Base-by-base conservation (phyloP, 2,113 vertebrate species). In the Mesocricetus auratus region DNA sequence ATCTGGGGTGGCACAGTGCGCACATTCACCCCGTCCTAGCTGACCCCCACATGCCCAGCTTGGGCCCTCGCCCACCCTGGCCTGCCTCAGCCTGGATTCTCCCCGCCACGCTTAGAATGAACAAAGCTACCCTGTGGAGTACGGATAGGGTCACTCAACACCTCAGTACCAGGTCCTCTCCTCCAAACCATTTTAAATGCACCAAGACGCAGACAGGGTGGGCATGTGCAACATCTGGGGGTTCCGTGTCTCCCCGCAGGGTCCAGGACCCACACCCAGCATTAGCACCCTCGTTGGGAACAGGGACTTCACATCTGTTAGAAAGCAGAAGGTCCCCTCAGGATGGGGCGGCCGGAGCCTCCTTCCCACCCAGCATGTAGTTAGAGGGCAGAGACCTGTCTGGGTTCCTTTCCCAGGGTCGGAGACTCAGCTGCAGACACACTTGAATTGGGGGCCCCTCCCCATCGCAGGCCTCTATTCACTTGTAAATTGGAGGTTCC, bases 111-210 rank as follows among this genome's bases (percentile, higher is more conserved):
- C 92, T 64, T 74, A 66, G 82, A 89, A 91, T 90, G 90, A 97
- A 98, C 97, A 97, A 98, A 98, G 97, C 97, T 96, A 93, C 12
- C 0, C 0, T 71, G 45, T 86, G 86, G 45, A 3, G 0, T 3
- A 42, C 21, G 64, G 45, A 73, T 60, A 88, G 96, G 94, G 90
- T 86, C 1, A 53, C 83, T 95, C 62, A 56, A 58, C 29, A 53
- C 79, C 58, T 75, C 82, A 90, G 71, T 75, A n/a, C 86, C 42
- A n/a, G 71, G 24, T 45, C 66, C 60, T 89, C 36, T 71, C 19
- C 66, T 86, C 71, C 64, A 78, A 77, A 92, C 58, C 94, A 42
- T 47, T 26, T 64, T 74, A 71, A 62, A 82, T 16, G 36, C 31
- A 29, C 56, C 68, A 5, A 8, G 50, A 83, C 53, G 69, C 3